These are phyloP conservation scores for Pheosia tremula DNA, from an alignment of 2,888 invertebrate species.

Conservation along the genomic window DNA sequence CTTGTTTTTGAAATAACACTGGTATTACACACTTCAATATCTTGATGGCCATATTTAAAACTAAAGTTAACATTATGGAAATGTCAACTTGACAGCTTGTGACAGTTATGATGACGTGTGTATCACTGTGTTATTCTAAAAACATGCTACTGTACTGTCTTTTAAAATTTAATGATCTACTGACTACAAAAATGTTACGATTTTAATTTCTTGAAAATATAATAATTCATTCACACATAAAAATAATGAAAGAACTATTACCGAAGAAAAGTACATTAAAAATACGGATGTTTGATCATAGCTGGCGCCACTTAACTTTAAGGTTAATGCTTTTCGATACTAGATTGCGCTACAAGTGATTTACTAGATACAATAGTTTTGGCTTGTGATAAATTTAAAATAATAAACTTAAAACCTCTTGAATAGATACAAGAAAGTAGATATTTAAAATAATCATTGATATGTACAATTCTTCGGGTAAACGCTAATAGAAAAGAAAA, in stretches of 20 bases:
- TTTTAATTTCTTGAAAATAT: background rate
- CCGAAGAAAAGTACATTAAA: constrained; percentile 28
- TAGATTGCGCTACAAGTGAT: background rate
- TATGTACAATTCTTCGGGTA: background rate
- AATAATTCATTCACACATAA: constrained; percentile 17
- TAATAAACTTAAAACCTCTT: too few relatives aligned
- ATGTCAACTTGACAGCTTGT: too few relatives aligned
- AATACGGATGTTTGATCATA: constrained; percentile 17
- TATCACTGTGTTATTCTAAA: constrained; percentile 10
- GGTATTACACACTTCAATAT: background rate
- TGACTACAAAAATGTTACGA: background rate
- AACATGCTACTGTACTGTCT: constrained; percentile 22
- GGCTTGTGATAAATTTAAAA: too few relatives aligned
- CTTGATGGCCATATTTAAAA: background rate
- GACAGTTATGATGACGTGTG: too few relatives aligned
- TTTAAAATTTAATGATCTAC: background rate
- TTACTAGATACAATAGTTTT: too few relatives aligned
- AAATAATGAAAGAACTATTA: constrained; percentile 4
- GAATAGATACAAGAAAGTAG: too few relatives aligned
- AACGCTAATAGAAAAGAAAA: background rate
- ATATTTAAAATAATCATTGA: too few relatives aligned
- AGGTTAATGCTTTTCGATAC: background rate
- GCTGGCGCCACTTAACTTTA: constrained; percentile 15
- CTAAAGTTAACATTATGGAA: too few relatives aligned
- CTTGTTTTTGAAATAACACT: constrained; percentile 12